phyloP scores from a whole-genome alignment of 2,797 vertebrate genomes.

The Poeciliopsis paucimaculata region DNA sequence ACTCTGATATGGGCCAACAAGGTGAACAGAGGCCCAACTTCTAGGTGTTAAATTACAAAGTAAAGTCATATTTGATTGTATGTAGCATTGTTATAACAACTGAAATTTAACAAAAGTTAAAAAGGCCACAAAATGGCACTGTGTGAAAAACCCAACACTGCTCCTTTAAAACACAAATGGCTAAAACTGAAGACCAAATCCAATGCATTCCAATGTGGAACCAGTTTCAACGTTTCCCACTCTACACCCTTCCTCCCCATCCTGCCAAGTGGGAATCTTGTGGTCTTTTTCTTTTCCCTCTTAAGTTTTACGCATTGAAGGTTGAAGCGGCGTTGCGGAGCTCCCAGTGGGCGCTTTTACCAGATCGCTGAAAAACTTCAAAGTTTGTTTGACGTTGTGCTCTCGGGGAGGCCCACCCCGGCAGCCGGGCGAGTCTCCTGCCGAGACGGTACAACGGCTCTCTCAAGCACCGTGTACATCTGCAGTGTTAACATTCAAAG shows the following conservation, averaged over 20 bases:
- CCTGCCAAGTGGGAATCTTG: not conserved
- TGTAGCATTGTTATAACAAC: too few species aligned
- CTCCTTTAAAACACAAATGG: not conserved
- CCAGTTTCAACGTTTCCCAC: constrained; percentile 9
- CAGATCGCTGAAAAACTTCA: constrained; percentile 62
- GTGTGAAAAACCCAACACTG: too few species aligned
- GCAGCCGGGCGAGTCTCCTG: constrained; percentile 37
- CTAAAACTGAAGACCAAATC: constrained; percentile 33
- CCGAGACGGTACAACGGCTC: constrained; percentile 50
- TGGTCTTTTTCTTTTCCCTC: constrained; percentile 14
- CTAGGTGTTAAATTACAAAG: too few species aligned
- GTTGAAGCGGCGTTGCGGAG: constrained; percentile 25
- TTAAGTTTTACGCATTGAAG: constrained; percentile 21
- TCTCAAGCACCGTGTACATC: constrained; percentile 50
- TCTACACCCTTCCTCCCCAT: not conserved
- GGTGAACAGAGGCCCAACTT: too few species aligned
- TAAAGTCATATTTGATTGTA: too few species aligned
- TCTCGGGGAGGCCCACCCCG: constrained; percentile 55
- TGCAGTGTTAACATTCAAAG: constrained; percentile 63
- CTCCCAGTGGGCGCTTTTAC: constrained; percentile 63
- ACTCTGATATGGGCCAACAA: too few species aligned
- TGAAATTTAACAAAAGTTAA: too few species aligned
- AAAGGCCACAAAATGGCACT: too few species aligned
- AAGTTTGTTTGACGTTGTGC: constrained; percentile 67
- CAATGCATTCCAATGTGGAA: constrained; percentile 12